Evolutionary conservation across 2,113 vertebrate genomes (phyloP), one percentile per base, ranked within the genome.

Genomic region (Oenanthe oenanthe): DNA sequence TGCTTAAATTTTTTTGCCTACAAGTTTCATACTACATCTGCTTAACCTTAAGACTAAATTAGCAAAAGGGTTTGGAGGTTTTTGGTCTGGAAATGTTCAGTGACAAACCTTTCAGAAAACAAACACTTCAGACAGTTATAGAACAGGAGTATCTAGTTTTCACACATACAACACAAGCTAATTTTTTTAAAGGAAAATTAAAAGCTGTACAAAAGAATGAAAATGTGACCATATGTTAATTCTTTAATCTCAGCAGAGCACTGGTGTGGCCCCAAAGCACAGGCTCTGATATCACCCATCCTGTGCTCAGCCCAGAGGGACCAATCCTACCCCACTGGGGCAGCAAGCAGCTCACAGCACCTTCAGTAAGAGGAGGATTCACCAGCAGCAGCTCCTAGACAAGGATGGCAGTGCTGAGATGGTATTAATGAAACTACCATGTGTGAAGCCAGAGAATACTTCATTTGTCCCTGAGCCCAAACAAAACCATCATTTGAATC

Each of bases 181-280:
- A 32, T 60, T 86, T 77, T 45, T 71, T 57, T 70, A 32, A 68
- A 65, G 66, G 56, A 94, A 88, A 92, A 94, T 60, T 32, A 89
- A 50, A 66, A 88, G 42, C 43, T 34, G 34, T 40, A 50, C 3
- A 38, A 85, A 22, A 88, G 75, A 91, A 75, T 29, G 9, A 73
- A 93, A 92, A 61, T 16, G 26, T 71, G 68, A 67, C 88, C 79
- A 50, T 81, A 65, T 70, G 50, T 76, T 88, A 86, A 95, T 88
- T 85, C 63, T 90, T 84, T 80, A 83, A 81, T 56, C 58, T 85
- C 56, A 58, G 74, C 45, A 82, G 63, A 65, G 38, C 84, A 51
- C 26, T 77, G 68, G 48, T 57, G 74, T 28, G 75, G 86, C 56
- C 71, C 74, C 62, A 86, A 90, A 94, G 67, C 78, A 47, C 65